Base-by-base conservation (phyloP, 2,797 vertebrate genomes). In the Tachyglossus aculeatus region DNA sequence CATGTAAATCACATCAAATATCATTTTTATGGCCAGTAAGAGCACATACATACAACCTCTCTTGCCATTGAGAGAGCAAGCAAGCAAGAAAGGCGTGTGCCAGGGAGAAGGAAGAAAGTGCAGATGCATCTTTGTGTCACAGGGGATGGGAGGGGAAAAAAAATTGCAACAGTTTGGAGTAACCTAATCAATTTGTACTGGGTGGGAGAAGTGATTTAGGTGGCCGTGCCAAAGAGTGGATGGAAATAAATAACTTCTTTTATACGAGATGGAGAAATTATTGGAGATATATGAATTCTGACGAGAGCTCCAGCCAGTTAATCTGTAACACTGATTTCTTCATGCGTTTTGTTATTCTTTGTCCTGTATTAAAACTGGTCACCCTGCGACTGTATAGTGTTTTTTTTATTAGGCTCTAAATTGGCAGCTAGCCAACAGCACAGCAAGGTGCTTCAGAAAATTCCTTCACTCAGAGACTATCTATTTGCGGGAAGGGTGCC, bases 161-260 rank as follows among this genome's bases (percentile, higher is more conserved):
- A 56, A 78, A 80, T 72, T 68, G 48, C 6, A 6, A 16, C 47
- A 24, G 34, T 71, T 81, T 74, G 12, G 10, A 65, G 36, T 57
- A 43, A 52, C 39, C 79, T 81, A 86, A 88, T 83, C 80, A 67
- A 73, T 80, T 29, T 73, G 70, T 69, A 66, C 54, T 44, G 32
- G 39, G 33, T 69, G 4, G 52, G 58, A 66, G 52, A 56, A 4
- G 41, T 61, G 60, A 71, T 74, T 76, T 70, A 77, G 38, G 45
- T 80, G 41, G 25, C 43, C 65, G 22, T 81, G 44, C 69, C 74
- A 85, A 37, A 40, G 14, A 73, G 27, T 53, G 25, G 24, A 50
- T 22, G 55, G 43, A 71, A 79, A 63, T 57, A 57, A 78, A 81
- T 69, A 68, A 37, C 56, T 55, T 22, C 21, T 79, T 60, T 81